These are phyloP conservation scores for Drosophila stalkeri DNA, from an alignment of 2,888 invertebrate species.

Conservation along the genomic window DNA sequence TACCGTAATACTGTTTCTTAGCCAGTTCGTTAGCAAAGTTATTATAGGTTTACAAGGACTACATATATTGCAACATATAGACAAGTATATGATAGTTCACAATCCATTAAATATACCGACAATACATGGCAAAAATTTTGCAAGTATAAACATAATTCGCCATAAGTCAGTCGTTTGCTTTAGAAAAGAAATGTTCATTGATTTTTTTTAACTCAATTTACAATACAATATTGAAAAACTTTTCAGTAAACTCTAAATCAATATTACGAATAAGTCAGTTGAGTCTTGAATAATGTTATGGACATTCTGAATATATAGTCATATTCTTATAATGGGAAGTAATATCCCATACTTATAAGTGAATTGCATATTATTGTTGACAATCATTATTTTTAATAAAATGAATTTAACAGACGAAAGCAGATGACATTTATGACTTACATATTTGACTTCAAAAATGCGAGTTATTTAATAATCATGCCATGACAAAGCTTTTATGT, in stretches of 20 bases:
- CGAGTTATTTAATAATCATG: slow-evolving; percentile 38
- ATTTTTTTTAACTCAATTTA: neutral
- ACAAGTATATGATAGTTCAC: neutral
- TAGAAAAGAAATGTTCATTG: neutral
- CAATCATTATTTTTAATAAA: neutral
- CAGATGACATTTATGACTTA: slow-evolving; percentile 1
- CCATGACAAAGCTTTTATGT: slow-evolving; percentile 2
- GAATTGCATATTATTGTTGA: slow-evolving; percentile 6
- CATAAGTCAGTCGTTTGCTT: neutral
- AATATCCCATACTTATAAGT: slow-evolving; percentile 3
- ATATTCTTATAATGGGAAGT: neutral
- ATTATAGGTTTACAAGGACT: neutral
- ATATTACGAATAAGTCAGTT: neutral
- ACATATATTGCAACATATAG: neutral
- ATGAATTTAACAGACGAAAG: slow-evolving; percentile 13
- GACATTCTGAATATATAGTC: neutral
- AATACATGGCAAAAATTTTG: neutral
- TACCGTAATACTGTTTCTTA: neutral
- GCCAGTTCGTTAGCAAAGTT: no score
- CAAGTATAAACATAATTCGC: neutral
- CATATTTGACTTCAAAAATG: slow-evolving; percentile 8
- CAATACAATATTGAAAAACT: no score
- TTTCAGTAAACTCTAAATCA: no score
- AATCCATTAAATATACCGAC: slow-evolving; percentile 3
- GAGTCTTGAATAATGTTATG: neutral